Percentiles rank a stretch among this genome's conserved stretches.
phyloP scores from a whole-genome alignment of 2,888 invertebrate species.

The Drosophila atripex region DNA sequence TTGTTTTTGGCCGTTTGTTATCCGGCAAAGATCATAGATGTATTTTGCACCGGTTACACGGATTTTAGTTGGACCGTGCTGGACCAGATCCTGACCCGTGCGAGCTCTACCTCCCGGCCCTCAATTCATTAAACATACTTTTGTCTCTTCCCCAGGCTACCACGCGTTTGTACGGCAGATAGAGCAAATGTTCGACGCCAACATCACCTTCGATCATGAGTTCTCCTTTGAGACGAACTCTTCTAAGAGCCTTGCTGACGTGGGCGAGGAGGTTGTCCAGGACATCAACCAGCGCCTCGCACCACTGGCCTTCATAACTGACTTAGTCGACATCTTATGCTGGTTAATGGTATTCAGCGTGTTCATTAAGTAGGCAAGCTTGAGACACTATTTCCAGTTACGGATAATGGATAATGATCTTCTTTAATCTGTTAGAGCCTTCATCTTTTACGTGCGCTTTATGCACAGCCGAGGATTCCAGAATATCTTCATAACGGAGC shows the following conservation, averaged over 20 bases:
- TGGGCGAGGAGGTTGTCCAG: slow-evolving; percentile 85
- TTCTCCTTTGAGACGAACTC: slow-evolving; percentile 86
- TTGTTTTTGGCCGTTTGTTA: slow-evolving; percentile 87
- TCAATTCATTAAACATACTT: background rate
- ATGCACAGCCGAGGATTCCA: slow-evolving; percentile 88
- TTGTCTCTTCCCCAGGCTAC: slow-evolving; percentile 83
- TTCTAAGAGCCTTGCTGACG: slow-evolving; percentile 85
- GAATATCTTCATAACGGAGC: slow-evolving; percentile 88
- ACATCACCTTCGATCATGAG: slow-evolving; percentile 87
- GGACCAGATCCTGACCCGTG: slow-evolving; percentile 87
- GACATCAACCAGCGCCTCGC: slow-evolving; percentile 85
- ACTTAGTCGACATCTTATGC: slow-evolving; percentile 85
- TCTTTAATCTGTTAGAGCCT: slow-evolving; percentile 85
- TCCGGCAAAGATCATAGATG: slow-evolving; percentile 87
- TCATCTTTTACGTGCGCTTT: slow-evolving; percentile 89
- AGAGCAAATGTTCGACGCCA: slow-evolving; percentile 87
- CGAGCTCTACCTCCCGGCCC: slow-evolving; percentile 62
- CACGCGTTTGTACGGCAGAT: slow-evolving; percentile 86
- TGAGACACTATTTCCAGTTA: background rate
- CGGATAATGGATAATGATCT: background rate
- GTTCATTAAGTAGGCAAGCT: slow-evolving; percentile 85
- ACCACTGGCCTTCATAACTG: slow-evolving; percentile 85
- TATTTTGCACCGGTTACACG: slow-evolving; percentile 88
- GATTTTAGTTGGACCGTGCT: slow-evolving; percentile 87
- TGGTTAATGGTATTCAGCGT: slow-evolving; percentile 86